These are phyloP conservation scores for Poeciliopsis gracilis DNA, from an alignment of 2,797 vertebrate genomes.

Conservation along the genomic window DNA sequence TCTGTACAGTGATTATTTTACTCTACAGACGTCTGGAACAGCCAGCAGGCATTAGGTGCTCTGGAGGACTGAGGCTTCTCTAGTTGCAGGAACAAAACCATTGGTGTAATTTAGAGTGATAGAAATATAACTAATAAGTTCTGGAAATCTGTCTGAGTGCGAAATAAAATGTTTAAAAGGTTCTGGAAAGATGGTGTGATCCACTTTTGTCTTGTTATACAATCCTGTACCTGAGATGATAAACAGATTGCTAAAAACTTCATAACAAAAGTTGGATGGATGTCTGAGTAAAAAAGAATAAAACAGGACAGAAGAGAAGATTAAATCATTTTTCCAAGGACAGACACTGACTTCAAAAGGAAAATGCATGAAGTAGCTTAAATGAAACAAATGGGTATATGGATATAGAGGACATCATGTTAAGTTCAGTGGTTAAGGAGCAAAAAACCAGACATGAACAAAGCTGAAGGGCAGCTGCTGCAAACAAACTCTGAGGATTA, in stretches of 20 bases:
- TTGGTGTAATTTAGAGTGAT: not conserved
- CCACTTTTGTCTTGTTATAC: constrained; percentile 64
- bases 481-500: not conserved
- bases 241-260: constrained; percentile 74
- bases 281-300: constrained; percentile 72
- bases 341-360: constrained; percentile 33
- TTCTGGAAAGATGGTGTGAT: constrained; percentile 51
- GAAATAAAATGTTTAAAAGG: constrained; percentile 13
- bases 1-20: not conserved
- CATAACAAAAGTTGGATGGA: constrained; percentile 82
- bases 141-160: not conserved
- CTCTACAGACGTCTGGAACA: not conserved
- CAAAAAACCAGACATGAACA: constrained; percentile 21
- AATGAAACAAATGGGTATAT: constrained; percentile 19
- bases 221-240: constrained; percentile 83
- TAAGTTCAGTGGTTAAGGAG: not conserved
- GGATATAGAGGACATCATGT: constrained; percentile 12
- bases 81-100: not conserved
- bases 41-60: not conserved
- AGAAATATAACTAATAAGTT: not conserved
- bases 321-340: constrained; percentile 66
- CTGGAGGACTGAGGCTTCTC: not conserved
- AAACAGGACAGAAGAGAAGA: constrained; percentile 67
- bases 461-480: constrained; percentile 10
- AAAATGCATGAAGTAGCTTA: constrained; percentile 40